Conservation (phyloP, 2,888 invertebrate species). For the Tethea ocularis region DNA sequence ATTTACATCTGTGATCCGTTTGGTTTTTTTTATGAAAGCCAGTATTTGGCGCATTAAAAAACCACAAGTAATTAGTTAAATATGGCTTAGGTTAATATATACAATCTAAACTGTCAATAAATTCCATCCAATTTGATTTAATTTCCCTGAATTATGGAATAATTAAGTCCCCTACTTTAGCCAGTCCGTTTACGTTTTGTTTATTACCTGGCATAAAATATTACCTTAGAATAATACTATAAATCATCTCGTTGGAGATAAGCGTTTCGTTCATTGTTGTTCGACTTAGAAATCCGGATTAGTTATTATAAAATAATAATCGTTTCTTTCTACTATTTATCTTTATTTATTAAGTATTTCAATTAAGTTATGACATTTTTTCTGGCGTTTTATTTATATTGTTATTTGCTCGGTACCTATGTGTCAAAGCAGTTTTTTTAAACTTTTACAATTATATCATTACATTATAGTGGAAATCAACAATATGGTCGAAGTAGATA, state of each 20-base stretch:
- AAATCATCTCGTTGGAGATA: conserved; percentile 64
- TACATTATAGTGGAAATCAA: neutral
- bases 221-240: conserved; percentile 51
- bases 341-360: neutral
- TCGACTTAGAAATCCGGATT: conserved; percentile 36
- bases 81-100: no score
- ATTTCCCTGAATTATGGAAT: conserved; percentile 59
- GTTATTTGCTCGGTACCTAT: no score
- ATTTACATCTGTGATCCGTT: no score
- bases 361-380: no score
- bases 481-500: neutral
- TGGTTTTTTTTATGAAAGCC: no score
- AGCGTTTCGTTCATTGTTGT: conserved; percentile 53
- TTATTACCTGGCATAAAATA: conserved; percentile 62
- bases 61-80: no score
- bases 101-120: conserved; percentile 53
- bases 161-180: conserved; percentile 64
- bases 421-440: neutral
- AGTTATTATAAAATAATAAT: conserved; percentile 26
- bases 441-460: neutral
- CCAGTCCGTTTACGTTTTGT: conserved; percentile 54
- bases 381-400: no score
- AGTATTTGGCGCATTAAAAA: no score
- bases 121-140: conserved; percentile 58
- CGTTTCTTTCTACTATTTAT: neutral